These are phyloP conservation scores for Dascillus cervinus DNA, from an alignment of 2,888 invertebrate species.

Conservation along the genomic window DNA sequence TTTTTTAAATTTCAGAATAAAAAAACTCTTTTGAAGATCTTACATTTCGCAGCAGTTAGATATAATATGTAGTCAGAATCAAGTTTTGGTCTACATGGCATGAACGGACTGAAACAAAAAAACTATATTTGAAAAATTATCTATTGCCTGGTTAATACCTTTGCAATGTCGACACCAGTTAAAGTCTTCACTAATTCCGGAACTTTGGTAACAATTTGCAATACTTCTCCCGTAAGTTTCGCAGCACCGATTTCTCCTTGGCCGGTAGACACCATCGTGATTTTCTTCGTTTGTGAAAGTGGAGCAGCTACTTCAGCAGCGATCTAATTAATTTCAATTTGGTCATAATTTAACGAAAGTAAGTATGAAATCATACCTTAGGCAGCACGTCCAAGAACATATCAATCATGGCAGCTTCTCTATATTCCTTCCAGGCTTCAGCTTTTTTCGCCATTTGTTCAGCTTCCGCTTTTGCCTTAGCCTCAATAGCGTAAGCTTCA, in stretches of 20 bases:
- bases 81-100: slow-evolving; percentile 17
- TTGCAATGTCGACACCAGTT: slow-evolving; percentile 90
- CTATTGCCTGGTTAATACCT: slow-evolving; percentile 50
- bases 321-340: slow-evolving; percentile 53
- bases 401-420: slow-evolving; percentile 91
- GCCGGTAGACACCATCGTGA: slow-evolving; percentile 94
- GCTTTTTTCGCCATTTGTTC: slow-evolving; percentile 97
- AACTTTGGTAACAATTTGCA: slow-evolving; percentile 86
- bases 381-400: slow-evolving; percentile 94
- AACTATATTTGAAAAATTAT: slow-evolving; percentile 1
- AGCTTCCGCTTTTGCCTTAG: slow-evolving; percentile 92
- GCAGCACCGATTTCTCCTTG: slow-evolving; percentile 87
- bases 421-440: slow-evolving; percentile 94
- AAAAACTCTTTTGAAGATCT: too few species aligned
- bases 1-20: too few species aligned
- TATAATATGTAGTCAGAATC: too few species aligned
- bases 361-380: slow-evolving; percentile 78
- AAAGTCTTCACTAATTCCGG: slow-evolving; percentile 85
- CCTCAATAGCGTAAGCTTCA: slow-evolving; percentile 88
- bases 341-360: slow-evolving; percentile 2
- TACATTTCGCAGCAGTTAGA: too few species aligned
- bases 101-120: slow-evolving; percentile 22
- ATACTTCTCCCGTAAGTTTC: slow-evolving; percentile 88
- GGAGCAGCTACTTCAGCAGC: slow-evolving; percentile 97
- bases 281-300: slow-evolving; percentile 86